These are phyloP conservation scores for Bombyx mandarina DNA, from an alignment of 1,140 invertebrate genomes.

Conservation along the genomic window DNA sequence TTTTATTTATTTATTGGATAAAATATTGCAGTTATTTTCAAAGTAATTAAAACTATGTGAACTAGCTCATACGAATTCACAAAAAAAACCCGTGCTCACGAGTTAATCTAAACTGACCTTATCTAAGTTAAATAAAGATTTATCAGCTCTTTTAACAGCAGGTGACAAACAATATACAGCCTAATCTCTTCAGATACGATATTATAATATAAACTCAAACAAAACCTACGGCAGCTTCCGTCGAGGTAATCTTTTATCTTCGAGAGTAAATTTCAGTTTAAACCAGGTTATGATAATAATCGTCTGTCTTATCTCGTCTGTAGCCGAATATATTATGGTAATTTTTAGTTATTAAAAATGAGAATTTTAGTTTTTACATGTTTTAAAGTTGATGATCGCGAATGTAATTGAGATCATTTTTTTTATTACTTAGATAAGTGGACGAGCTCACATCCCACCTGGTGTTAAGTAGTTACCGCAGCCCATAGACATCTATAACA, in stretches of 20 bases:
- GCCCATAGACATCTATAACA: too few species aligned
- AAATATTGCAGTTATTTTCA: too few species aligned
- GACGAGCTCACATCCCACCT: too few species aligned
- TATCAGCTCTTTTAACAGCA: conserved; percentile 54
- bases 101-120: conserved; percentile 8
- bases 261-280: conserved; percentile 18
- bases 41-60: too few species aligned
- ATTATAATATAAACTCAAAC: conserved; percentile 48
- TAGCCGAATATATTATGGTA: neutral
- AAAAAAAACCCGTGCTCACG: too few species aligned
- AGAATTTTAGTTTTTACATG: neutral
- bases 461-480: too few species aligned
- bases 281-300: conserved; percentile 23
- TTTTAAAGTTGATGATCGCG: neutral
- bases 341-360: neutral
- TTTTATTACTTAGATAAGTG: too few species aligned
- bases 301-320: conserved; percentile 17
- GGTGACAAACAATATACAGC: conserved; percentile 54
- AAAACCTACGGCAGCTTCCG: conserved; percentile 54
- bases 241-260: conserved; percentile 53
- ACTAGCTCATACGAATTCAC: too few species aligned
- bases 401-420: neutral
- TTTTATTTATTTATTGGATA: too few species aligned
- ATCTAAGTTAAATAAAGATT: conserved; percentile 54
- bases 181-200: conserved; percentile 56